Evolutionary conservation across 1,140 invertebrate genomes (phyloP), one percentile per base, ranked within the genome.

Genomic region (Wasmannia auropunctata): DNA sequence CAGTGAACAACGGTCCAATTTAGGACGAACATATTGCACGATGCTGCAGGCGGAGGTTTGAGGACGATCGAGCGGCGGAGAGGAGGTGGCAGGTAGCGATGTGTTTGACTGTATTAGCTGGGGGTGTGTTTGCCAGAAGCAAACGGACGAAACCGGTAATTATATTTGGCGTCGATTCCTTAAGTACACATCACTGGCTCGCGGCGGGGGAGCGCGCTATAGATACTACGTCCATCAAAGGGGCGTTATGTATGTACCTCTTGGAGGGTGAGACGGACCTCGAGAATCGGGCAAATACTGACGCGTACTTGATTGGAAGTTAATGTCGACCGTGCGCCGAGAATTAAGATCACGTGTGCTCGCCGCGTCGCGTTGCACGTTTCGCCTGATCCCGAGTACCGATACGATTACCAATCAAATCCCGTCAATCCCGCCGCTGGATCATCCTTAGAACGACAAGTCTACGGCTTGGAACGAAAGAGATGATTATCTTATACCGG

Each of bases 121-220:
- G 49, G 46, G 76, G 85, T 69, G 67, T 94, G 90, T 94, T 95
- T 93, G 90, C 90, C 76, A 60, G 43, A 25, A 85, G 91, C 89
- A 94, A 95, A 94, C 93, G 87, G 86, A 67, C 91, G 87, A 91
- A 91, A 92, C 93, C 92, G 92, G 92, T 94, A 94, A 94, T 94
- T 94, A 95, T 92, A 93, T 95, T 94, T 94, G 91, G 88, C 90
- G 91, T 92, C 92, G 90, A 94, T 94, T 94, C 91, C 93, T 93
- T 93, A 83, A 90, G 91, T 86, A 94, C 90, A 94, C 91, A 83
- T 83, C 51, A 74, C 67, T 83, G 37, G 51, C 25, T 83, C 54
- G 91, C 65, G 75, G 58, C 86, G 85, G 85, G 63, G 58, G 4
- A 70, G 89, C 90, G 77, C 83, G 85, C 86, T 89, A 83, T 69